phyloP scores from a whole-genome alignment of 2,797 vertebrate species.

The Trachops cirrhosus region DNA sequence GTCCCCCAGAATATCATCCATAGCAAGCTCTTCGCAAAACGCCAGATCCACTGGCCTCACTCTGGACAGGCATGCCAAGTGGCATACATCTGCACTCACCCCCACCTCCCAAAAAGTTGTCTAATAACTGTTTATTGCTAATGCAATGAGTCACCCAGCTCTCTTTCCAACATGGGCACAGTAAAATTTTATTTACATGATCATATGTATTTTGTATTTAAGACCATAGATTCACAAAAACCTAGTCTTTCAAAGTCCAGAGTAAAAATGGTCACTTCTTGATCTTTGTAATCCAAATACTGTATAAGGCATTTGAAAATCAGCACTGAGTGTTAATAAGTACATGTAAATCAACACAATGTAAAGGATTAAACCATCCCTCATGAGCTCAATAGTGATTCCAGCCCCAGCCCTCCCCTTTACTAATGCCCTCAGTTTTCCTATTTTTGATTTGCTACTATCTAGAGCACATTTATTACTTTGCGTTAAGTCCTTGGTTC shows the following conservation, averaged over 20 bases:
- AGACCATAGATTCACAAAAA: constrained; percentile 22
- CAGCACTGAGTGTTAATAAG: background rate
- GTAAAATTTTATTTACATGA: background rate
- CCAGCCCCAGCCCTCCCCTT: background rate
- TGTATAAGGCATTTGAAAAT: background rate
- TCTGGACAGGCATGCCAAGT: fast-evolving
- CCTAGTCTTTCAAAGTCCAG: background rate
- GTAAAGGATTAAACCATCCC: background rate
- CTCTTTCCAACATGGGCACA: background rate
- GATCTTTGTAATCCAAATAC: background rate
- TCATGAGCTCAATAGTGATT: background rate
- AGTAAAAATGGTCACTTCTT: background rate
- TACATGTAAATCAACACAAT: background rate
- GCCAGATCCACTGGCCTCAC: background rate
- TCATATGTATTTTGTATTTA: background rate
- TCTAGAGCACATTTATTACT: background rate
- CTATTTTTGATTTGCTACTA: background rate
- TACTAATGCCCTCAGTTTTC: background rate
- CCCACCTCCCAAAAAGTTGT: background rate
- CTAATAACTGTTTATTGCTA: background rate
- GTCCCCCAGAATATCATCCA: background rate
- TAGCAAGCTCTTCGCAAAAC: background rate
- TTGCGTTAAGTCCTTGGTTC: background rate
- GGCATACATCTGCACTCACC: background rate
- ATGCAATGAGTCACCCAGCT: background rate